A percentile compares a stretch with the other conserved stretches of the same genome.
These are phyloP conservation scores for Drosophila histrio DNA, from an alignment of 2,888 invertebrate species.

Conservation along the genomic window DNA sequence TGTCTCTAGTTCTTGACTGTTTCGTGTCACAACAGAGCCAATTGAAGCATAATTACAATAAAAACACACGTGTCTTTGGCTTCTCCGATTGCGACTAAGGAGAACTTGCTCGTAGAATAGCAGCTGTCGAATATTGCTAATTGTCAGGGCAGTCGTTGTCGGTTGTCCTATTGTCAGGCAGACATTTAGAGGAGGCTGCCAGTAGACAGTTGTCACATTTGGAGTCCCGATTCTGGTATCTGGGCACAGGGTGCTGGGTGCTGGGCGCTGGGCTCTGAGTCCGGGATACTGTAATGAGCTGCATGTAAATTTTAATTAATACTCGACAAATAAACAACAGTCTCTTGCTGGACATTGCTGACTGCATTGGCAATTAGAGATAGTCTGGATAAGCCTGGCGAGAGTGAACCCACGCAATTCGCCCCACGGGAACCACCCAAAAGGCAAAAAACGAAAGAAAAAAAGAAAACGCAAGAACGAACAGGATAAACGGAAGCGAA, in stretches of 20 bases:
- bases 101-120: neutral
- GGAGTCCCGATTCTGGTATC: neutral
- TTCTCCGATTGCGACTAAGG: no score
- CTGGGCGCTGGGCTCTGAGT: neutral
- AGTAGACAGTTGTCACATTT: neutral
- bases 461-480: constrained; percentile 7
- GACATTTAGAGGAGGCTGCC: neutral
- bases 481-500: constrained; percentile 23
- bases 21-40: neutral
- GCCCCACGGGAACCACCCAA: neutral
- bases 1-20: neutral
- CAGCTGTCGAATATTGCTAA: constrained; percentile 9
- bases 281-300: constrained; percentile 24
- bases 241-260: neutral
- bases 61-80: constrained; percentile 1
- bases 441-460: neutral
- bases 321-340: constrained; percentile 18
- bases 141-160: constrained; percentile 2
- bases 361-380: constrained; percentile 32
- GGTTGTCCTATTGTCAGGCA: neutral
- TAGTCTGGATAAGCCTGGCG: neutral
- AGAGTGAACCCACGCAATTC: neutral
- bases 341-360: neutral
- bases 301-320: constrained; percentile 47
- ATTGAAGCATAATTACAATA: constrained; percentile 1